Evolutionary conservation across 2,113 vertebrate genomes (phyloP), one percentile per base, ranked within the genome.

Genomic region (Ornithorhynchus anatinus): DNA sequence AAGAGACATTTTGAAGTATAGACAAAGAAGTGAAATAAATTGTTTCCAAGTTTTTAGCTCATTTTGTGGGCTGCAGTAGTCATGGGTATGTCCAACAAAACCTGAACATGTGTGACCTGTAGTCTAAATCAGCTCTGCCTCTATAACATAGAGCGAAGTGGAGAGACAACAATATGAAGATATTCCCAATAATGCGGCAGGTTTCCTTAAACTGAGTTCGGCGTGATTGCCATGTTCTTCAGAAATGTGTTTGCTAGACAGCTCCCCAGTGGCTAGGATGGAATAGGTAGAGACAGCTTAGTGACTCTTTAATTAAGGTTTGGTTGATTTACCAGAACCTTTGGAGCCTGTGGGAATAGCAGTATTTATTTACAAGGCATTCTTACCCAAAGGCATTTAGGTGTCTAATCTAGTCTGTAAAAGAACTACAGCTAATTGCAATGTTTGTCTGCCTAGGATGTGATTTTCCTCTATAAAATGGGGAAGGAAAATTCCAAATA

Each of bases 201-300:
- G n/a, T 68, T 71, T 89, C 66, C 85, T 82, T 84, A 86, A 59
- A 15, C 45, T 75, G 73, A 65, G 76, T 89, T 69, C 25, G 74
- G 65, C 35, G 14, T 77, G 75, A 82, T 29, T 76, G 47, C 44
- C 42, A 4, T 14, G 38, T 75, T 83, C 76, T 82, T 85, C 53
- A 84, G 27, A 25, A 80, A 27, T 52, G 81, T 33, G 77, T 82
- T 77, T 77, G 19, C 44, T 84, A 56, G 54, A 53, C 72, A 59
- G 51, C 72, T 82, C 45, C 50, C 74, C 73, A 37, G 25, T 32
- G 42, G 35, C 3, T 19, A 39, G 66, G 31, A 58, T 40, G 53
- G 36, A 82, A 10, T 36, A 69, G 70, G 45, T n/a, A 43, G 63
- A 65, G 60, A 76, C 63, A 63, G 53, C 66, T 84, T 75, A 60